Percentiles rank a stretch among this genome's conserved stretches.
These are phyloP conservation scores for Drosophila melanosoma DNA, from an alignment of 2,888 invertebrate genomes.

Conservation along the genomic window DNA sequence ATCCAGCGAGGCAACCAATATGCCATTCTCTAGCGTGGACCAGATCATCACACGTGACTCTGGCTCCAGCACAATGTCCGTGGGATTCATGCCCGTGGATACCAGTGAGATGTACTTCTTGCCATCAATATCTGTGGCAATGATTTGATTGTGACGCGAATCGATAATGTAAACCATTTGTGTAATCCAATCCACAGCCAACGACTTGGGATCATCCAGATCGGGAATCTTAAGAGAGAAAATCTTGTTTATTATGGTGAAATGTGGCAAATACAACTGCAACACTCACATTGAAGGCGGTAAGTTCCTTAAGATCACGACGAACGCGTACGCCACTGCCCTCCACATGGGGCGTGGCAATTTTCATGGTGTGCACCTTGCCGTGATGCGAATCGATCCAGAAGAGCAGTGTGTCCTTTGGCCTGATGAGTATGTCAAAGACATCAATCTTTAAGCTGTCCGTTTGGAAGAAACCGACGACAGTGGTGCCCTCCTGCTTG, in stretches of 20 bases:
- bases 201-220: constrained; percentile 89
- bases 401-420: constrained; percentile 83
- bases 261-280: not conserved
- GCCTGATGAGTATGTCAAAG: constrained; percentile 88
- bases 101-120: constrained; percentile 83
- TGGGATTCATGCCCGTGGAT: constrained; percentile 87
- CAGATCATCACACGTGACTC: constrained; percentile 89
- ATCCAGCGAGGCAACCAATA: constrained; percentile 89
- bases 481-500: constrained; percentile 85
- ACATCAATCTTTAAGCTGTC: constrained; percentile 88
- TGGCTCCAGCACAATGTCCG: constrained; percentile 90
- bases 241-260: not conserved
- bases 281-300: constrained; percentile 81
- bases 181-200: constrained; percentile 90
- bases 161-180: constrained; percentile 90
- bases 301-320: constrained; percentile 83
- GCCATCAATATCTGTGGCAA: constrained; percentile 84
- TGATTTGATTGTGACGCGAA: constrained; percentile 84
- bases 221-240: constrained; percentile 85
- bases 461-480: constrained; percentile 88
- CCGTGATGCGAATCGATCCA: constrained; percentile 85
- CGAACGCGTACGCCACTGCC: constrained; percentile 69
- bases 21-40: constrained; percentile 90
- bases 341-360: constrained; percentile 83
- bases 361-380: constrained; percentile 84